Evolutionary conservation across 1,140 invertebrate genomes (phyloP), one percentile per base, ranked within the genome.

Genomic region (Chrysopa pallens): DNA sequence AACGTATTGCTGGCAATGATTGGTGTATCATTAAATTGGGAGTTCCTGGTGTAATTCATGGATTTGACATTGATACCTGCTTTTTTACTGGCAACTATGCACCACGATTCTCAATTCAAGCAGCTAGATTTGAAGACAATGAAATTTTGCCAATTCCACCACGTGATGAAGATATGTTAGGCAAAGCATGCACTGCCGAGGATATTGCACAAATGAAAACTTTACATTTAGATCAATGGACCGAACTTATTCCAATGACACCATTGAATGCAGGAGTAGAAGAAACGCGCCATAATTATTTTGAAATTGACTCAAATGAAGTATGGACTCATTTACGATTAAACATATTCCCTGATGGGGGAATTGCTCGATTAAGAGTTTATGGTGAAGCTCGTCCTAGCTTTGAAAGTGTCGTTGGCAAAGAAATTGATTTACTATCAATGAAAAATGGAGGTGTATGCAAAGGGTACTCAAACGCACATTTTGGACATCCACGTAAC

Each of bases 31-130:
- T 80, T 36, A 71, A 71, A 43, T 48, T 78, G 8, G 69, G 65
- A 42, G 57, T 64, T 6, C 66, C 66, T n/a, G 72, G 72, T 36
- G 51, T 68, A 17, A 69, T 80, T 27, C 57, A 57, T 51, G 74
- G 74, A 13, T 51, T 77, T 12, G 62, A 74, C 38, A 55, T 78
- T 0, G 75, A 79, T 49, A 80, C 77, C 0, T 73, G 68, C 5
- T 75, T 67, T 52, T 80, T 79, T 47, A 76, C 74, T 9, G 76
- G 76, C 41, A 80, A 80, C 52, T 74, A 69, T 49, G 67, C 71
- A 4, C 76, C 74, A 1, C 66, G 68, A 51, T 68, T 72, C 49
- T 79, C 76, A 0, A 64, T 80, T 31, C 76, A 79, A 57, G 75
- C 67, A 4, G 73, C 69, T 4, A 53, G 56, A 42, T 54, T 76